phyloP scores from a whole-genome alignment of 2,888 invertebrate species.

The Gonocerus acuteangulatus region DNA sequence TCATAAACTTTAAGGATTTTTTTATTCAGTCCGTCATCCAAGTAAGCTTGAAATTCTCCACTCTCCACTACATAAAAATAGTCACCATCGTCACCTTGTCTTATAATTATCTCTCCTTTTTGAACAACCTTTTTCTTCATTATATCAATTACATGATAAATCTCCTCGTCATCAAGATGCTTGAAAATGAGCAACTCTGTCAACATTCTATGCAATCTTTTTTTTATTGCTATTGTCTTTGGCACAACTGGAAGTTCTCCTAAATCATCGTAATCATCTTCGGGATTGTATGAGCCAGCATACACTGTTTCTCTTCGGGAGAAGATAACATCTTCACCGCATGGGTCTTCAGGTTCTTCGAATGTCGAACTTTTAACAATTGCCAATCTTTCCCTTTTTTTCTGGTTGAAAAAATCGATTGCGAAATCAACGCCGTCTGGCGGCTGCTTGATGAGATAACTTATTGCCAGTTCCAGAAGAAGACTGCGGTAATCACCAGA shows the following conservation, averaged over 20 bases:
- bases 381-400: not conserved
- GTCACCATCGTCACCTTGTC: constrained; percentile 94
- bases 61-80: constrained; percentile 98
- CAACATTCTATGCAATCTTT: not conserved
- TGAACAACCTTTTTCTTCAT: constrained; percentile 91
- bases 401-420: not conserved
- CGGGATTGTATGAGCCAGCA: too few species aligned
- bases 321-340: too few species aligned
- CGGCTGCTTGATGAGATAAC: not conserved
- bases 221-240: too few species aligned
- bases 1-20: constrained; percentile 79
- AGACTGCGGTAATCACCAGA: not conserved
- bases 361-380: too few species aligned
- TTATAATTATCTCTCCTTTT: constrained; percentile 81
- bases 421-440: not conserved
- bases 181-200: not conserved
- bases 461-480: not conserved
- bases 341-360: too few species aligned
- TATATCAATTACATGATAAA: constrained; percentile 72
- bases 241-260: too few species aligned
- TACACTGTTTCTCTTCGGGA: too few species aligned
- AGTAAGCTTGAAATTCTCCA: constrained; percentile 71
- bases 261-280: too few species aligned
- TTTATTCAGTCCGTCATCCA: constrained; percentile 53
- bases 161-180: not conserved